Conservation (phyloP, 2,113 vertebrate genomes). For the Salvelinus fontinalis region DNA sequence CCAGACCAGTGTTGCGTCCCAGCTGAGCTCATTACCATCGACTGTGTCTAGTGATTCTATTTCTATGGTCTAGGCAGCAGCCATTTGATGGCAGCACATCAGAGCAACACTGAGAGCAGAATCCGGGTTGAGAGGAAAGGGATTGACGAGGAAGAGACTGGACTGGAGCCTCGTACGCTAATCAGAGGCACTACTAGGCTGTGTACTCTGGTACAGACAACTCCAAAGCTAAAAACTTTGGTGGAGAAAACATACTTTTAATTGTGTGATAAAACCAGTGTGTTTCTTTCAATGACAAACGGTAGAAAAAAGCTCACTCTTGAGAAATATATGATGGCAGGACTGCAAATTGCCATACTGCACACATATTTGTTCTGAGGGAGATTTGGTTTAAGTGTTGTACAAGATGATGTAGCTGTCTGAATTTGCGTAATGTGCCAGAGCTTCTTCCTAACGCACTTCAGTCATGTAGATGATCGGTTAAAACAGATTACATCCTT, state of each 20-base stretch:
- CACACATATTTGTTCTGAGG: too few relatives aligned
- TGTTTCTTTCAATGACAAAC: too few relatives aligned
- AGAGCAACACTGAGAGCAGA: constrained; percentile 1
- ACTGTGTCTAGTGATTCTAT: constrained; percentile 3
- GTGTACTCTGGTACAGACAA: background rate
- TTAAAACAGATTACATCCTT: background rate
- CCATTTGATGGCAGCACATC: constrained; percentile 36
- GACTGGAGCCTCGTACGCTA: constrained; percentile 5
- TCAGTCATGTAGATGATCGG: too few relatives aligned
- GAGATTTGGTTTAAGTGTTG: too few relatives aligned
- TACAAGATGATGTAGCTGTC: too few relatives aligned
- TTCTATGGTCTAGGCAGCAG: background rate
- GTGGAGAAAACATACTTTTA: background rate
- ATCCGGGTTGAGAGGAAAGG: background rate
- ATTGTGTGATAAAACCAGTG: background rate
- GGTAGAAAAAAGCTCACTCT: too few relatives aligned
- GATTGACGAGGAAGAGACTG: background rate
- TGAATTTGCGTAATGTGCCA: background rate
- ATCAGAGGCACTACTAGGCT: constrained; percentile 22
- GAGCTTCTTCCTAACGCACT: too few relatives aligned
- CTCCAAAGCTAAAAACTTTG: constrained; percentile 1
- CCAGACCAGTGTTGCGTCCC: constrained; percentile 19
- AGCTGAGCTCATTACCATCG: constrained; percentile 43
- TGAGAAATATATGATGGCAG: too few relatives aligned
- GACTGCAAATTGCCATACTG: too few relatives aligned